A percentile compares a stretch with the other conserved stretches of the same genome.
These are phyloP conservation scores for Atta cephalotes DNA, from an alignment of 1,140 invertebrate genomes.

Conservation along the genomic window DNA sequence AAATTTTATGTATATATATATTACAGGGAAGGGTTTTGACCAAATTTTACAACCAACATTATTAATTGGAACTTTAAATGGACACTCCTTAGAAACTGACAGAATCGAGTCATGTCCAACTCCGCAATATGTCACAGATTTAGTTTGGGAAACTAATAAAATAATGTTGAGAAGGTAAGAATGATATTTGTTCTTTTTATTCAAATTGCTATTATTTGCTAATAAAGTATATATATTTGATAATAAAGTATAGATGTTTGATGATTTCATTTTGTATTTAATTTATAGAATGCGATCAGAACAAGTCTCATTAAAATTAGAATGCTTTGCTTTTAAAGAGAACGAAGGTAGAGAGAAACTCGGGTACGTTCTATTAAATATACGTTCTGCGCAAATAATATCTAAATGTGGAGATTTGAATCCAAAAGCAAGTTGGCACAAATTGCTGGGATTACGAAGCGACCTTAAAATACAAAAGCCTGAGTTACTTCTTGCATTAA, in stretches of 20 bases:
- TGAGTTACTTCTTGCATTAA: constrained; percentile 85
- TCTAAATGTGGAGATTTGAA: constrained; percentile 70
- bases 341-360: constrained; percentile 83
- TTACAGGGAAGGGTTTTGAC: constrained; percentile 84
- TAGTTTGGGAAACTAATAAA: constrained; percentile 87
- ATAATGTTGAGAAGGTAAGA: constrained; percentile 83
- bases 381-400: constrained; percentile 85
- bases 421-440: constrained; percentile 84
- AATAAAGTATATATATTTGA: neutral
- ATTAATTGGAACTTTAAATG: constrained; percentile 85
- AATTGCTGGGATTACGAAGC: constrained; percentile 84
- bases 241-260: neutral
- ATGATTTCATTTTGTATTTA: constrained; percentile 47
- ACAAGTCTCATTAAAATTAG: constrained; percentile 85
- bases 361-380: constrained; percentile 85
- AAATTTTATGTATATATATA: neutral
- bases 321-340: constrained; percentile 85
- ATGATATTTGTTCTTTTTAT: neutral
- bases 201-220: neutral
- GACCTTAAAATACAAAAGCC: constrained; percentile 85
- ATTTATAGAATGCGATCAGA: constrained; percentile 84
- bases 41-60: constrained; percentile 83
- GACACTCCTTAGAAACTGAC: constrained; percentile 85
- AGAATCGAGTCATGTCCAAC: constrained; percentile 80
- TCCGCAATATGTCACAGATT: constrained; percentile 84